phyloP scores from a whole-genome alignment of 1,140 invertebrate genomes.

The Phymastichus coffea region DNA sequence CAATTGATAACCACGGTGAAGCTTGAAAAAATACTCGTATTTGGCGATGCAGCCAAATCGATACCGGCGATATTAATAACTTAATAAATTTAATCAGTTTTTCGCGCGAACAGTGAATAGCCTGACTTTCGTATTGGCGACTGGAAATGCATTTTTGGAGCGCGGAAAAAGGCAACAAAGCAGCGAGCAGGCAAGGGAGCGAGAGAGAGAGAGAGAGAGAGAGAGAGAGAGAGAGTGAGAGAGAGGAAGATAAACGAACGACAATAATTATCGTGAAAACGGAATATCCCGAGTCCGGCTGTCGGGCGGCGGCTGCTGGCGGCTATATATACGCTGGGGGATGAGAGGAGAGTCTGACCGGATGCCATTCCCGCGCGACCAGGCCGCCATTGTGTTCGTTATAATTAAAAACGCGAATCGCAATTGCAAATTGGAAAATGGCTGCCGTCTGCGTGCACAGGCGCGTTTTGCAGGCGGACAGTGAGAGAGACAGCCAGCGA shows the following conservation, averaged over 20 bases:
- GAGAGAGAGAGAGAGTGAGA: constrained; percentile 13
- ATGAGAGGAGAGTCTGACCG: constrained; percentile 45
- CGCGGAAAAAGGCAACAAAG: no score
- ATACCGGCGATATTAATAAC: constrained; percentile 11
- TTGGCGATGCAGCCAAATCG: neutral
- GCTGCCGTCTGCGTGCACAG: constrained; percentile 18
- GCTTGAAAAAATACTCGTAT: no score
- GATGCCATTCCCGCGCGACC: constrained; percentile 53
- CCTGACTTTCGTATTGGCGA: constrained; percentile 14
- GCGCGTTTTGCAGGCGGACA: no score
- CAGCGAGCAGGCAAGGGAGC: constrained; percentile 25
- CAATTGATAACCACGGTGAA: no score
- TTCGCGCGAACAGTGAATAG: neutral
- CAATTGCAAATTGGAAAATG: constrained; percentile 60
- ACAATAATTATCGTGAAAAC: constrained; percentile 58
- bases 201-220: constrained; percentile 21
- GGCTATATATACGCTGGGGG: constrained; percentile 11
- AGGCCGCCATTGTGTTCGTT: constrained; percentile 57
- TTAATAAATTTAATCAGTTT: constrained; percentile 22
- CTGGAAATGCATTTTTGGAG: constrained; percentile 38
- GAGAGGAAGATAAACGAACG: constrained; percentile 46
- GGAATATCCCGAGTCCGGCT: constrained; percentile 51
- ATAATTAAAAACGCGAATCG: constrained; percentile 60
- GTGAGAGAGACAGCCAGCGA: neutral
- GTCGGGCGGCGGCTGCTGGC: constrained; percentile 20